phyloP scores from a whole-genome alignment of 2,888 invertebrate species.

The Cactoblastis cactorum region DNA sequence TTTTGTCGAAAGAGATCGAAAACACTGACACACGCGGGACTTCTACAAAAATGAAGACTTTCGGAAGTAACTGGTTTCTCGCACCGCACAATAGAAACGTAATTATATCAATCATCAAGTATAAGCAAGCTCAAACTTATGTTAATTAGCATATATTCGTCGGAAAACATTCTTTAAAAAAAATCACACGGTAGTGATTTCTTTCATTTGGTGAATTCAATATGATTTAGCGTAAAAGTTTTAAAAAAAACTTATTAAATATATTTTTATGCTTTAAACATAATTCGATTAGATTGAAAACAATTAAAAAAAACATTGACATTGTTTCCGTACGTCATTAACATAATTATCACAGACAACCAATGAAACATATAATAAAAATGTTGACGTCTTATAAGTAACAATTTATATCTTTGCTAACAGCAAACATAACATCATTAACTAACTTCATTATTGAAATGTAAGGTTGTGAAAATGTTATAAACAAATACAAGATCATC shows the following conservation, averaged over 20 bases:
- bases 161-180: not conserved
- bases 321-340: conserved; percentile 3
- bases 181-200: not conserved
- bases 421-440: conserved; percentile 26
- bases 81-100: conserved; percentile 47
- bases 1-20: conserved; percentile 67
- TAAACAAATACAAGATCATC: conserved; percentile 17
- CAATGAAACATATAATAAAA: conserved; percentile 18
- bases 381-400: conserved; percentile 16
- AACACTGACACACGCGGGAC: conserved; percentile 54
- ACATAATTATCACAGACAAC: conserved; percentile 23
- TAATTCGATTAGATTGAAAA: not conserved
- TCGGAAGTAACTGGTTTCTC: conserved; percentile 61
- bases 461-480: conserved; percentile 11
- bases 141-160: not conserved
- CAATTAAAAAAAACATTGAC: too few species aligned
- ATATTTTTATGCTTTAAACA: too few species aligned
- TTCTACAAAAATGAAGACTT: conserved; percentile 67
- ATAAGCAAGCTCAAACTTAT: conserved; percentile 43
- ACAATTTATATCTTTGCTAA: conserved; percentile 23
- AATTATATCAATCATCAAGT: conserved; percentile 24
- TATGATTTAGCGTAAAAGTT: not conserved
- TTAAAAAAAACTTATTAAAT: not conserved
- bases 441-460: conserved; percentile 17
- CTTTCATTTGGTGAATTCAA: not conserved